Conservation (phyloP, 2,797 vertebrate species). For the Lagocephalus sceleratus region DNA sequence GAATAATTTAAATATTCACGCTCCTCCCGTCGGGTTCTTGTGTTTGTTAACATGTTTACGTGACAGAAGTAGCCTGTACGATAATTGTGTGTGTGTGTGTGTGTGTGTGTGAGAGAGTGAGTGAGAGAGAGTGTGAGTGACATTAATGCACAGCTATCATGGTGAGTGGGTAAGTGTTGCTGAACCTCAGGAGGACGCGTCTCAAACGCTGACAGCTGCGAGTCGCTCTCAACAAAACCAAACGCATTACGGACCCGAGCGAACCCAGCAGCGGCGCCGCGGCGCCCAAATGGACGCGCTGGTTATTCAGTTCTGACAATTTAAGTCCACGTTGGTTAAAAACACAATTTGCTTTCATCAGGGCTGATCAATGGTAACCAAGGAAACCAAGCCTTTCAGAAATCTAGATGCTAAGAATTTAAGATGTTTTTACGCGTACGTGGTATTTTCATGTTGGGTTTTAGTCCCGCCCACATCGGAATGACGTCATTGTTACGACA, state of each 20-base stretch:
- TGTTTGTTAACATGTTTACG: slow-evolving; percentile 24
- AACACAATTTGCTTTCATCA: too few relatives aligned
- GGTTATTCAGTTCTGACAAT: too few relatives aligned
- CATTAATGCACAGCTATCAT: slow-evolving; percentile 67
- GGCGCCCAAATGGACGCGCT: too few relatives aligned
- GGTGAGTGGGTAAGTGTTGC: slow-evolving; percentile 55
- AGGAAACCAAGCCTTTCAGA: too few relatives aligned
- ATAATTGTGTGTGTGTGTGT: slow-evolving; percentile 34
- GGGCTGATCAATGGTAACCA: too few relatives aligned
- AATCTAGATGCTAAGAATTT: too few relatives aligned
- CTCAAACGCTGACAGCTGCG: slow-evolving; percentile 46
- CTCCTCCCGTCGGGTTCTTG: background rate
- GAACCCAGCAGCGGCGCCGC: background rate
- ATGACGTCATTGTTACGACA: too few relatives aligned
- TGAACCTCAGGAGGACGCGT: slow-evolving; percentile 44
- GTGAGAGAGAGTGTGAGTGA: slow-evolving; percentile 38
- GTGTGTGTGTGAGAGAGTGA: slow-evolving; percentile 24
- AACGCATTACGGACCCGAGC: background rate
- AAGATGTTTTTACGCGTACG: too few relatives aligned
- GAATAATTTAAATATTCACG: too few relatives aligned
- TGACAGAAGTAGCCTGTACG: slow-evolving; percentile 18
- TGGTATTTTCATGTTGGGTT: too few relatives aligned
- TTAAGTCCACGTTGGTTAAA: too few relatives aligned
- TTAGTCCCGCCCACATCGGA: too few relatives aligned
- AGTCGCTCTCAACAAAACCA: slow-evolving; percentile 6